These are phyloP conservation scores for Saturnia pavonia DNA, from an alignment of 2,888 invertebrate genomes.

Conservation along the genomic window DNA sequence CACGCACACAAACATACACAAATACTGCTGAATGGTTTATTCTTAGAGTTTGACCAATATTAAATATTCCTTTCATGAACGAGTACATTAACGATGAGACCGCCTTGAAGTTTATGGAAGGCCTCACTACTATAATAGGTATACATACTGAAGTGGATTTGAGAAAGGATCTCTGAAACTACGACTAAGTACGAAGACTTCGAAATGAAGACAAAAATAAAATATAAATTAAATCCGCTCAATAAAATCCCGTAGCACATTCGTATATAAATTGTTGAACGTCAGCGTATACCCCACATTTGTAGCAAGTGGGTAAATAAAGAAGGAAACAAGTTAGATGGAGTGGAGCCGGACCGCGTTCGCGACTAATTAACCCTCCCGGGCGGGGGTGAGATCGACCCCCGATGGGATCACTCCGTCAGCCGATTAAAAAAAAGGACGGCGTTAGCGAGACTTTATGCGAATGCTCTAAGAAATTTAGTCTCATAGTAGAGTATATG, in stretches of 20 bases:
- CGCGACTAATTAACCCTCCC: slow-evolving; percentile 80
- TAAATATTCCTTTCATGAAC: too few relatives aligned
- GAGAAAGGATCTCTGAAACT: not conserved
- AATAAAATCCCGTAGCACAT: slow-evolving; percentile 18
- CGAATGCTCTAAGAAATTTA: slow-evolving; percentile 57
- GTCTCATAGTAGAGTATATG: slow-evolving; percentile 29
- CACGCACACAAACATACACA: too few relatives aligned
- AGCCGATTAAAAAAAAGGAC: slow-evolving; percentile 64
- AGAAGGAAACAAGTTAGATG: slow-evolving; percentile 80
- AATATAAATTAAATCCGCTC: slow-evolving; percentile 15
- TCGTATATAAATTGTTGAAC: slow-evolving; percentile 26
- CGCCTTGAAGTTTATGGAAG: too few relatives aligned
- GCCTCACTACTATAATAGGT: too few relatives aligned
- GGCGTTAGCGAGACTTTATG: slow-evolving; percentile 60
- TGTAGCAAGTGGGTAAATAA: slow-evolving; percentile 80
- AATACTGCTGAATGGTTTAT: too few relatives aligned
- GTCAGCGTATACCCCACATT: slow-evolving; percentile 60
- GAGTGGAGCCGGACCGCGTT: slow-evolving; percentile 76
- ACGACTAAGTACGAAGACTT: not conserved
- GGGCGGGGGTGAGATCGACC: slow-evolving; percentile 42
- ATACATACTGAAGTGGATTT: not conserved
- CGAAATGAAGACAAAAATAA: not conserved
- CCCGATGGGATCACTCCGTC: slow-evolving; percentile 36
- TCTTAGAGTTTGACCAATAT: too few relatives aligned
- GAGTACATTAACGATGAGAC: too few relatives aligned